Conservation (phyloP, 2,113 vertebrate species). For the Hepsetus odoe region DNA sequence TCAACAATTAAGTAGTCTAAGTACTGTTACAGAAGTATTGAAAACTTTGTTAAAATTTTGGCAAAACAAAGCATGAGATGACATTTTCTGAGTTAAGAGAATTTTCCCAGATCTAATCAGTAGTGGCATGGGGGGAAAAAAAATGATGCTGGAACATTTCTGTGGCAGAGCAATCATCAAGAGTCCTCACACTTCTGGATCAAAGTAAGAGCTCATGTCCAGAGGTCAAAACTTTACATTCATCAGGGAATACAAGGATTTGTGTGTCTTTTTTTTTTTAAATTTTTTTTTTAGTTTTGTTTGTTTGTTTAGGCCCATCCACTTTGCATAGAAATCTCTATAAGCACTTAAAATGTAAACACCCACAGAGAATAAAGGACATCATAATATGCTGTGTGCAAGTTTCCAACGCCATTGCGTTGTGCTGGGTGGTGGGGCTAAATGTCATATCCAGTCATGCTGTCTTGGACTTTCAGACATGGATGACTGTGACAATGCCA, state of each 20-base stretch:
- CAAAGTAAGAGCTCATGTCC: not conserved
- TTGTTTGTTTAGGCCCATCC: not conserved
- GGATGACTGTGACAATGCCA: too few relatives aligned
- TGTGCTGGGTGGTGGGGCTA: too few relatives aligned
- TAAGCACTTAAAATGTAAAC: not conserved
- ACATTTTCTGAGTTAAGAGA: not conserved
- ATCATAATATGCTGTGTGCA: too few relatives aligned
- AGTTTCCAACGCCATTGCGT: too few relatives aligned
- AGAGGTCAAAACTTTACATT: not conserved
- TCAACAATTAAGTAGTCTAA: too few relatives aligned
- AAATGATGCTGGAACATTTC: not conserved
- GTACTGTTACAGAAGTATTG: too few relatives aligned
- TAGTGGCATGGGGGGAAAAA: not conserved
- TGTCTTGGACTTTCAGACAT: too few relatives aligned
- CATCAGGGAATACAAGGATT: not conserved
- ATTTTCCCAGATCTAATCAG: not conserved
- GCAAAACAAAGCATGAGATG: conserved; percentile 22
- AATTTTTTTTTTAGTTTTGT: not conserved
- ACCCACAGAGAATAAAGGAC: not conserved
- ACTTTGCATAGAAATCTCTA: not conserved
- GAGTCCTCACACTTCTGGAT: too few relatives aligned
- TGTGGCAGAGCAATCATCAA: not conserved
- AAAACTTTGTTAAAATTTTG: conserved; percentile 27
- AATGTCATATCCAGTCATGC: too few relatives aligned
- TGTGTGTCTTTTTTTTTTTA: not conserved